Evolutionary conservation across 1,140 invertebrate species (phyloP).

Genomic region (Mycetomoellerius zeteki): DNA sequence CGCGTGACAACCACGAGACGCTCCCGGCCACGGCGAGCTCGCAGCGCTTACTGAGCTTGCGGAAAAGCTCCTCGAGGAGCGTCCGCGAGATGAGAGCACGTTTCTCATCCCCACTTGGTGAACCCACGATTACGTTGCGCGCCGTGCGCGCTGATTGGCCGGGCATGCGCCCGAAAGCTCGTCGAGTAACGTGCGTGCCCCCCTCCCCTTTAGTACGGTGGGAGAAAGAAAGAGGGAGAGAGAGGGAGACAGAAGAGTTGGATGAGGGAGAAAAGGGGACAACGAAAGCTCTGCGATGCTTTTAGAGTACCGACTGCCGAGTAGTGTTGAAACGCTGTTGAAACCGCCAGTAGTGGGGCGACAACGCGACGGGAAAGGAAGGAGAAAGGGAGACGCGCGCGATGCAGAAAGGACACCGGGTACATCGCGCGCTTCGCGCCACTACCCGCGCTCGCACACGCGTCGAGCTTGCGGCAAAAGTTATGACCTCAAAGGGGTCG

Average conservation of each 20-base stretch:
- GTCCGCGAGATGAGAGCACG: constrained; percentile 74
- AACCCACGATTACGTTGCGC: constrained; percentile 54
- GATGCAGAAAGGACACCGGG: constrained; percentile 52
- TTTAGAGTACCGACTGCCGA: constrained; percentile 68
- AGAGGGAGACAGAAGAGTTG: background rate
- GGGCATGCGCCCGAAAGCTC: constrained; percentile 50
- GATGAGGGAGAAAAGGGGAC: constrained; percentile 14
- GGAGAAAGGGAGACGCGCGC: constrained; percentile 35
- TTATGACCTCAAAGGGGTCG: constrained; percentile 84
- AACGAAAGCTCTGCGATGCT: constrained; percentile 62
- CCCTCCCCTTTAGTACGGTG: background rate
- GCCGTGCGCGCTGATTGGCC: constrained; percentile 60
- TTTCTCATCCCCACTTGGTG: constrained; percentile 75
- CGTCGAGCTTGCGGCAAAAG: constrained; percentile 79
- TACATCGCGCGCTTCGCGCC: constrained; percentile 60
- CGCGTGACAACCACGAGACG: constrained; percentile 50
- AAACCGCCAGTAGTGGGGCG: constrained; percentile 55
- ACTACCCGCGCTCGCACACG: constrained; percentile 55
- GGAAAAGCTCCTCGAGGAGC: constrained; percentile 66
- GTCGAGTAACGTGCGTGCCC: constrained; percentile 49
- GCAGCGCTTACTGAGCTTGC: constrained; percentile 83
- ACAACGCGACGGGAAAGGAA: constrained; percentile 35
- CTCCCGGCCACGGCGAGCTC: constrained; percentile 78
- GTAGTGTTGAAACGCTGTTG: constrained; percentile 64
- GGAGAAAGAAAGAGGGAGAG: background rate